These are phyloP conservation scores for Bubo bubo DNA, from an alignment of 2,113 vertebrate genomes.

Conservation along the genomic window DNA sequence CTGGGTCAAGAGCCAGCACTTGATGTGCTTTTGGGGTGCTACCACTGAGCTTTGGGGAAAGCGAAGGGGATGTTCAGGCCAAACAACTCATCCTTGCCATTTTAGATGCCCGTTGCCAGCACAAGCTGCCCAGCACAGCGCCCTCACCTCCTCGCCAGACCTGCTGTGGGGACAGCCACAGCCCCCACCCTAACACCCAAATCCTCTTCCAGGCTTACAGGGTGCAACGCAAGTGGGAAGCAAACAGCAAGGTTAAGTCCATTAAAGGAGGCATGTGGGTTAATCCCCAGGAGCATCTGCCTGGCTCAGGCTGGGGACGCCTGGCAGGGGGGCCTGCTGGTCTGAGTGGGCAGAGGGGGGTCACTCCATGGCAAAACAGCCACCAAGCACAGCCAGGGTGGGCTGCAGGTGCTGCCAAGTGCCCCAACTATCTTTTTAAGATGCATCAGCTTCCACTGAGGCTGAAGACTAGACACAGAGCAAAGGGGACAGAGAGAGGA, in stretches of 20 bases:
- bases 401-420: not conserved
- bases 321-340: not conserved
- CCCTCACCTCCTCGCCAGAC: not conserved
- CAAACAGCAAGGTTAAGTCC: not conserved
- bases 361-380: not conserved
- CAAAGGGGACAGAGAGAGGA: not conserved
- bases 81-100: accelerated
- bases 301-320: not conserved
- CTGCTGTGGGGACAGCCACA: not conserved
- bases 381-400: not conserved
- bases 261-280: not conserved
- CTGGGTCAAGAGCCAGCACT: not conserved
- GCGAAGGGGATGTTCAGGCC: not conserved
- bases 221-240: accelerated
- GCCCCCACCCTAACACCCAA: not conserved
- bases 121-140: not conserved
- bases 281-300: not conserved
- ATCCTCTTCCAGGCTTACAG: not conserved
- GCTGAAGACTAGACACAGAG: accelerated
- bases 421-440: not conserved
- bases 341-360: accelerated
- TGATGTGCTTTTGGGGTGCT: accelerated
- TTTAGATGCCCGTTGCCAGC: not conserved
- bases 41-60: not conserved
- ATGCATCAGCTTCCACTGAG: not conserved